Conservation (phyloP, 1,140 invertebrate species). For the Nephila pilipes region DNA sequence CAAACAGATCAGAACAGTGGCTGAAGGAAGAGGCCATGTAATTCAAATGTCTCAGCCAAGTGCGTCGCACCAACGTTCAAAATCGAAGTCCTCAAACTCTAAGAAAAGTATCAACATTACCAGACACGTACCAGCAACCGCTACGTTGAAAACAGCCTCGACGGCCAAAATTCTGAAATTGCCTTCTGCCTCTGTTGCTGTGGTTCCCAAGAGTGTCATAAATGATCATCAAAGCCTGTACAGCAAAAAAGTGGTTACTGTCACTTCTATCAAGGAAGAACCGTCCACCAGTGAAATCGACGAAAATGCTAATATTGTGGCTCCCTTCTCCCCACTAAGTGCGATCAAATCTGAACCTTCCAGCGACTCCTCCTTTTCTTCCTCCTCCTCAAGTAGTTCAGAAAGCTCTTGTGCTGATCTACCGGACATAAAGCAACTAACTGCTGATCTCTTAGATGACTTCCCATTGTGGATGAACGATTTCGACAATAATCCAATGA, state of each 20-base stretch:
- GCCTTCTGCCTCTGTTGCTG: not conserved
- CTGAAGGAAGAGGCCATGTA: not conserved
- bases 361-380: not conserved
- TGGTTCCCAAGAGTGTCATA: not conserved
- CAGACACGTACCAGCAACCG: not conserved
- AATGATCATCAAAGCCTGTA: not conserved
- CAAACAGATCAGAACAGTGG: slow-evolving; percentile 14
- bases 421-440: slow-evolving; percentile 39
- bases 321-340: not conserved
- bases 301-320: not conserved
- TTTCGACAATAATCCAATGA: not conserved
- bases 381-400: not conserved
- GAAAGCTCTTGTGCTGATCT: slow-evolving; percentile 29
- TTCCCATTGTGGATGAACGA: slow-evolving; percentile 7
- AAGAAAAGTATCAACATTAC: not conserved
- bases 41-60: not conserved
- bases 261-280: not conserved
- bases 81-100: not conserved
- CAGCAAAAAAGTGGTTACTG: not conserved
- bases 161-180: not conserved
- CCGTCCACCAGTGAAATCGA: slow-evolving; percentile 26
- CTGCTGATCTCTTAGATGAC: slow-evolving; percentile 24
- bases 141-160: not conserved
- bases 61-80: not conserved
- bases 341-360: slow-evolving; percentile 50